Percentiles rank a stretch among this genome's conserved stretches.
Conservation (phyloP, 1,140 invertebrate genomes). For the Hylaeus anthracinus region DNA sequence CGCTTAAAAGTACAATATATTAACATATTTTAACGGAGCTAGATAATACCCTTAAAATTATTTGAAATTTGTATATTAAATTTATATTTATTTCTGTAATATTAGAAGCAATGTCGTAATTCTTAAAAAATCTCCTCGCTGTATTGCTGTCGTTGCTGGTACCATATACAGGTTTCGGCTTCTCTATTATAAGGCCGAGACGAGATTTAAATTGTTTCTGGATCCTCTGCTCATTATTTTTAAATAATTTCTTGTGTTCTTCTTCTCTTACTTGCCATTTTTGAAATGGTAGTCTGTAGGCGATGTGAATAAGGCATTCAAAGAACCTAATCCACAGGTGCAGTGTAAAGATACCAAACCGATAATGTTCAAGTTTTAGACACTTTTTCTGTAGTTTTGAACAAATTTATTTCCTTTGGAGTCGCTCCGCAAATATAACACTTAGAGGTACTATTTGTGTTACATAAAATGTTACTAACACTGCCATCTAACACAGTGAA, state of each 20-base stretch:
- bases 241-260: background rate
- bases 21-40: too few species aligned
- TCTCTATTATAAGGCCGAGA: background rate
- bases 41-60: background rate
- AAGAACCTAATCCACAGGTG: background rate
- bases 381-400: background rate
- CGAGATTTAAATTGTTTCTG: background rate
- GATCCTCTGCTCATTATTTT: background rate
- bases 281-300: background rate
- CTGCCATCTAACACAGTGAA: too few species aligned
- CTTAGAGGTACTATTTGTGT: too few species aligned
- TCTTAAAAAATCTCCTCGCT: background rate
- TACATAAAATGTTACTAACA: too few species aligned
- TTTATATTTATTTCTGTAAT: background rate
- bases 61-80: background rate
- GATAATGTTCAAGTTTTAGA: background rate
- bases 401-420: background rate
- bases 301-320: background rate
- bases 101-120: background rate
- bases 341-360: background rate
- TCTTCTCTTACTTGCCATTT: conserved; percentile 10
- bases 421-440: background rate
- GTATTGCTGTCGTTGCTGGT: background rate
- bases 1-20: too few species aligned
- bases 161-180: too few species aligned